Conservation (phyloP, 2,888 invertebrate genomes). For the Polymixis flavicincta region DNA sequence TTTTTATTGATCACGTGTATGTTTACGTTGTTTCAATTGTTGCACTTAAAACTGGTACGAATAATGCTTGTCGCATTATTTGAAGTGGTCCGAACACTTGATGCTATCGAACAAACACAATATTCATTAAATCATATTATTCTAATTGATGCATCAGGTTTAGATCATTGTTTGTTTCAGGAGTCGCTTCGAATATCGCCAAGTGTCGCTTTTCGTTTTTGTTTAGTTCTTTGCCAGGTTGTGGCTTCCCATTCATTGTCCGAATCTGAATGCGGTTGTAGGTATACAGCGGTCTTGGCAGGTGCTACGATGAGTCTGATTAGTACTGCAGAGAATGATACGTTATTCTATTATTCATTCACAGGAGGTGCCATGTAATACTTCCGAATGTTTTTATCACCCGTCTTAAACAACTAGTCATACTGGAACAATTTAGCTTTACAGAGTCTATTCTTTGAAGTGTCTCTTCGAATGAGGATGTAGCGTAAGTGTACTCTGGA, state of each 20-base stretch:
- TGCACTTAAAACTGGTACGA: slow-evolving; percentile 45
- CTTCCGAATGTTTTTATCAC: not conserved
- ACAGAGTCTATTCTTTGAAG: not conserved
- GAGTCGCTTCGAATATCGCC: not conserved
- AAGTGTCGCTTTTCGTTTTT: slow-evolving; percentile 4
- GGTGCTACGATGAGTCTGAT: not conserved
- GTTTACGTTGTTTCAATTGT: slow-evolving; percentile 34
- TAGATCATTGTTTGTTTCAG: slow-evolving; percentile 4
- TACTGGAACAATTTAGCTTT: not conserved
- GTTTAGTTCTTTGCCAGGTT: not conserved
- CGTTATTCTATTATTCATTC: slow-evolving; percentile 13
- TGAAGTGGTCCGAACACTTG: slow-evolving; percentile 30
- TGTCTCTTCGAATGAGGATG: not conserved
- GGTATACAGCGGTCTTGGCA: slow-evolving; percentile 37
- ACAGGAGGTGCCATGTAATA: not conserved
- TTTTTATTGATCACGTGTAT: slow-evolving; percentile 29
- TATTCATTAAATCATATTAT: slow-evolving; percentile 30
- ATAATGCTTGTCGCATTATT: slow-evolving; percentile 36
- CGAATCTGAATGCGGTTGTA: slow-evolving; percentile 13
- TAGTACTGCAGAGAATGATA: not conserved
- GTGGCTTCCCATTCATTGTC: not conserved
- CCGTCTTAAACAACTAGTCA: not conserved
- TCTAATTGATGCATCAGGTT: slow-evolving; percentile 17
- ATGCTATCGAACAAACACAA: slow-evolving; percentile 33
- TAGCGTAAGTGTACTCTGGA: not conserved